A percentile compares a stretch with the other conserved stretches of the same genome.
Evolutionary conservation across 2,113 vertebrate genomes (phyloP).

Genomic region (Dicrurus megarhynchus): DNA sequence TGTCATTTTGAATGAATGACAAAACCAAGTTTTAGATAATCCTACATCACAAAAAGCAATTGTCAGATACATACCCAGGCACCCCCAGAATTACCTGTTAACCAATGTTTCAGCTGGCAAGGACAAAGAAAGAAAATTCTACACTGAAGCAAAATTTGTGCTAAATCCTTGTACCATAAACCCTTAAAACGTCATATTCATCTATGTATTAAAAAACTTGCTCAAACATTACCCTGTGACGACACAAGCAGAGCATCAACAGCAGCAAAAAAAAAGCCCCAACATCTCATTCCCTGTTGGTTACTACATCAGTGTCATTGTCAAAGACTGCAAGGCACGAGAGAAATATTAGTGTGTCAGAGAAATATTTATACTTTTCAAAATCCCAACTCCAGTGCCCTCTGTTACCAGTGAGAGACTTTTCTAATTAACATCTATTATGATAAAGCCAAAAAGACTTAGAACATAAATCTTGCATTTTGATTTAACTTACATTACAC

Average conservation of each 20-base stretch:
- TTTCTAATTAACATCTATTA: slow-evolving; percentile 39
- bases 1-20: neutral
- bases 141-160: neutral
- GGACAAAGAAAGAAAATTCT: neutral
- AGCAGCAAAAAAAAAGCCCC: neutral
- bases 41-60: neutral
- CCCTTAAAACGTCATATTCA: neutral
- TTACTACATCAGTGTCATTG: neutral
- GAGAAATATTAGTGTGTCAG: neutral
- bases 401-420: neutral
- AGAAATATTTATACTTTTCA: neutral
- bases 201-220: neutral
- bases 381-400: neutral
- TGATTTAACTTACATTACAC: slow-evolving; percentile 26
- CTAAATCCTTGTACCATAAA: neutral
- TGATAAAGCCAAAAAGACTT: neutral
- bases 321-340: neutral
- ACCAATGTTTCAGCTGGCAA: neutral
- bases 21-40: neutral
- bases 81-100: neutral
- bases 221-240: neutral
- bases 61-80: neutral
- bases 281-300: neutral
- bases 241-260: neutral
- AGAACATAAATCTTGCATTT: neutral